phyloP scores from a whole-genome alignment of 2,113 vertebrate species.

The Rhegmatorhina hoffmannsi region DNA sequence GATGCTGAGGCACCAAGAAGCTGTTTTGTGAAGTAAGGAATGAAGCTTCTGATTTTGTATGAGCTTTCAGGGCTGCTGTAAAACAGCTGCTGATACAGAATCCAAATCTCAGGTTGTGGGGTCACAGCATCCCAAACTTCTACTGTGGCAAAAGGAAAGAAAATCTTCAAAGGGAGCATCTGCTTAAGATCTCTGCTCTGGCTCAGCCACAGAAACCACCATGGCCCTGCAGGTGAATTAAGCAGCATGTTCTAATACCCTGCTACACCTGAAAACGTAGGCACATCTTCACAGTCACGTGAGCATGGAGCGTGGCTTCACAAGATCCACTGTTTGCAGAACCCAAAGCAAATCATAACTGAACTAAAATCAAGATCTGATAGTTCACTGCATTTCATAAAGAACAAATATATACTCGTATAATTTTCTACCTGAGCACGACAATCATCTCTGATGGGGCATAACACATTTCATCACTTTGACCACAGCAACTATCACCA shows the following conservation, averaged over 20 bases:
- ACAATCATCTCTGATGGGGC: not conserved
- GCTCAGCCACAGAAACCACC: not conserved
- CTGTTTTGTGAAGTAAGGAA: not conserved
- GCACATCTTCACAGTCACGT: not conserved
- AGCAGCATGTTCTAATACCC: not conserved
- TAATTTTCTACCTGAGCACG: not conserved
- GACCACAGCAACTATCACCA: not conserved
- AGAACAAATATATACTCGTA: not conserved
- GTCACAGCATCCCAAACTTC: not conserved
- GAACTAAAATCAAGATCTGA: slow-evolving; percentile 53
- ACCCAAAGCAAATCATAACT: slow-evolving; percentile 19
- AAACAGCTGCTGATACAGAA: not conserved
- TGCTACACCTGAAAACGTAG: not conserved
- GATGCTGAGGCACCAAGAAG: not conserved
- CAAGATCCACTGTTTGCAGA: not conserved
- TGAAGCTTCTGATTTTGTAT: not conserved
- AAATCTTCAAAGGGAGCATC: not conserved
- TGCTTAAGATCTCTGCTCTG: not conserved
- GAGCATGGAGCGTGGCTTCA: not conserved
- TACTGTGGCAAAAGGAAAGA: not conserved
- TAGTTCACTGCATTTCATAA: slow-evolving; percentile 48
- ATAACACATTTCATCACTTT: not conserved
- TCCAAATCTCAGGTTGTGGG: not conserved
- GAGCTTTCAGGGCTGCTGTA: not conserved
- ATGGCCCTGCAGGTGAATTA: not conserved